Evolutionary conservation across 2,888 invertebrate species (phyloP).

Genomic region (Copidosoma aretas): DNA sequence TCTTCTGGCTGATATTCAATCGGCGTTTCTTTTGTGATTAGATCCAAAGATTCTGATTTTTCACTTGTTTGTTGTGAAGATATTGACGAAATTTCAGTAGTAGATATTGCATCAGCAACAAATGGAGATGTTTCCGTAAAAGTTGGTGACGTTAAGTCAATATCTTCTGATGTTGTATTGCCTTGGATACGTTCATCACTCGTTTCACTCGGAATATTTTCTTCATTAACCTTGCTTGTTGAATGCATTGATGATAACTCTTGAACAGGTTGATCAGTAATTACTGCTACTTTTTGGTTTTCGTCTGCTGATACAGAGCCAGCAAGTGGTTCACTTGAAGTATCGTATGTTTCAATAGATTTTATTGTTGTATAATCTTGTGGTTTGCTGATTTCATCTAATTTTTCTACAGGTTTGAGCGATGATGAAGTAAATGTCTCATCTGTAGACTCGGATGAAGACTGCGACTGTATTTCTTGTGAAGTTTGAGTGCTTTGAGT

Average conservation of each 20-base stretch:
- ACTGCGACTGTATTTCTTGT: slow-evolving; percentile 34
- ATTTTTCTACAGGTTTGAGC: slow-evolving; percentile 26
- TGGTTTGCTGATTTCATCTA: not conserved
- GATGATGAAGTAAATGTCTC: slow-evolving; percentile 7
- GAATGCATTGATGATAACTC: slow-evolving; percentile 22
- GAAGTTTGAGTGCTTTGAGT: slow-evolving; percentile 25
- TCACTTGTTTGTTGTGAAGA: slow-evolving; percentile 6
- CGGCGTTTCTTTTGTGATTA: slow-evolving; percentile 9
- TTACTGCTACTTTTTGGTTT: not conserved
- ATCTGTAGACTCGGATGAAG: slow-evolving; percentile 31
- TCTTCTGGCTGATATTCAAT: slow-evolving; percentile 12
- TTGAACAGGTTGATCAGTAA: slow-evolving; percentile 17
- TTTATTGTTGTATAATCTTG: not conserved
- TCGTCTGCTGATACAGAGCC: slow-evolving; percentile 9
- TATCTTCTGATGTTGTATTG: slow-evolving; percentile 33
- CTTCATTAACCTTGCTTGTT: slow-evolving; percentile 22
- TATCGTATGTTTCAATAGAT: not conserved
- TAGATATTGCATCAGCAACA: slow-evolving; percentile 49
- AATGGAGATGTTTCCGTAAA: slow-evolving; percentile 1
- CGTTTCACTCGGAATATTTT: slow-evolving; percentile 21
- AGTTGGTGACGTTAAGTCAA: not conserved
- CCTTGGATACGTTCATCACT: slow-evolving; percentile 26
- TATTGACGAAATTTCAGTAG: slow-evolving; percentile 21
- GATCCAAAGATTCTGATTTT: slow-evolving; percentile 10
- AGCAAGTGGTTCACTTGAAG: not conserved